These are phyloP conservation scores for Melanotaenia boesemani DNA, from an alignment of 2,797 vertebrate species.

Conservation along the genomic window DNA sequence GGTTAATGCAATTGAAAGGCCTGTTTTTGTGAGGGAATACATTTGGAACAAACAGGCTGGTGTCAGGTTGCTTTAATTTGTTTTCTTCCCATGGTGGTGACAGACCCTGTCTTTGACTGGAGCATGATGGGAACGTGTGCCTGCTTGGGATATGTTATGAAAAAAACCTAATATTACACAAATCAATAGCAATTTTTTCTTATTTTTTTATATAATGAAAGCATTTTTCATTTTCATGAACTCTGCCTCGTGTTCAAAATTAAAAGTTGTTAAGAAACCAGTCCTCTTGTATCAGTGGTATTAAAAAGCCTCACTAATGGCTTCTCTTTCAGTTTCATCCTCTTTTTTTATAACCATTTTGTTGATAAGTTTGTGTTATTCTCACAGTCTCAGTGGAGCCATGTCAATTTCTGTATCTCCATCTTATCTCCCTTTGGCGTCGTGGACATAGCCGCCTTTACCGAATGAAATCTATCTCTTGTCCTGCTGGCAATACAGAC, in stretches of 20 bases:
- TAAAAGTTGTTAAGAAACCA: conserved; percentile 14
- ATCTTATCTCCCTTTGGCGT: conserved; percentile 12
- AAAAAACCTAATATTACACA: conserved; percentile 4
- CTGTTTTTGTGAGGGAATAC: conserved; percentile 17
- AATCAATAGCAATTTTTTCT: conserved; percentile 16
- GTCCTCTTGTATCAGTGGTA: conserved; percentile 17
- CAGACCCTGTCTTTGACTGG: conserved; percentile 38
- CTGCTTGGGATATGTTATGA: conserved; percentile 20
- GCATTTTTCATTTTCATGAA: not conserved
- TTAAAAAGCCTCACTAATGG: conserved; percentile 17
- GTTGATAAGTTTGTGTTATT: conserved; percentile 7
- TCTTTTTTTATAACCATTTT: conserved; percentile 29
- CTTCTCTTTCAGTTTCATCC: conserved; percentile 1
- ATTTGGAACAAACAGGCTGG: conserved; percentile 29
- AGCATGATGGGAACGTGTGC: conserved; percentile 24
- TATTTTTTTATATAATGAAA: not conserved
- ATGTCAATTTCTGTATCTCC: conserved; percentile 3
- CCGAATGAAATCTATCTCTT: conserved; percentile 8
- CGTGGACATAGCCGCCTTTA: conserved; percentile 4
- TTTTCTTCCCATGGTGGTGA: not conserved
- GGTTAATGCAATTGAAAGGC: conserved; percentile 40
- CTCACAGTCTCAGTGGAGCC: not conserved
- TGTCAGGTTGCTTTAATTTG: conserved; percentile 26
- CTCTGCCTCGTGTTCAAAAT: not conserved
- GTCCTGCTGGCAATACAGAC: conserved; percentile 43